Conservation (phyloP, 1,140 invertebrate genomes). For the Plodia interpunctella region DNA sequence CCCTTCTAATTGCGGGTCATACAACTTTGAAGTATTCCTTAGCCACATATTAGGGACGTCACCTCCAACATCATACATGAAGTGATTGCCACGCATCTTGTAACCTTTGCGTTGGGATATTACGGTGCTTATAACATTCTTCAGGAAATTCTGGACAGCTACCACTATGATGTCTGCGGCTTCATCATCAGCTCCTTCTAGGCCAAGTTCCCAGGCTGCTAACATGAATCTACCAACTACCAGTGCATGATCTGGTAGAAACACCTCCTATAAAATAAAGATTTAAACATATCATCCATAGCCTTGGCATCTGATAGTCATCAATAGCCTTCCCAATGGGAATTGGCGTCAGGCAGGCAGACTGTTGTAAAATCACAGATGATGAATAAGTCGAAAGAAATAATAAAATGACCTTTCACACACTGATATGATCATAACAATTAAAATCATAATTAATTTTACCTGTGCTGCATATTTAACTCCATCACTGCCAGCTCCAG, state of each 20-base stretch:
- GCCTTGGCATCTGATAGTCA: no score
- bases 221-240: slow-evolving; percentile 87
- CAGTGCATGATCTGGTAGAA: slow-evolving; percentile 86
- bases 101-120: slow-evolving; percentile 85
- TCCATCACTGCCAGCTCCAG: slow-evolving; percentile 61
- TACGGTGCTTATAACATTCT: slow-evolving; percentile 86
- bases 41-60: slow-evolving; percentile 84
- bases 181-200: slow-evolving; percentile 87
- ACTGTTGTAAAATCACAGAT: no score
- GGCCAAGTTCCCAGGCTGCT: slow-evolving; percentile 88
- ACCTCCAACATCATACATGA: slow-evolving; percentile 85
- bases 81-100: slow-evolving; percentile 80
- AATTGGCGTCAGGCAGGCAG: no score
- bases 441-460: no score
- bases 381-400: no score
- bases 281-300: no score
- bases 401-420: no score
- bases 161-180: slow-evolving; percentile 86
- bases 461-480: slow-evolving; percentile 66
- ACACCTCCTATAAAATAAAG: slow-evolving; percentile 74
- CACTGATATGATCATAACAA: no score
- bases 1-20: slow-evolving; percentile 66
- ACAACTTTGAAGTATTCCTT: slow-evolving; percentile 76
- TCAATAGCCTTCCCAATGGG: no score
- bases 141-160: slow-evolving; percentile 84